These are phyloP conservation scores for Micoletzkya japonica DNA, from an alignment of 2,888 invertebrate species.

Conservation along the genomic window DNA sequence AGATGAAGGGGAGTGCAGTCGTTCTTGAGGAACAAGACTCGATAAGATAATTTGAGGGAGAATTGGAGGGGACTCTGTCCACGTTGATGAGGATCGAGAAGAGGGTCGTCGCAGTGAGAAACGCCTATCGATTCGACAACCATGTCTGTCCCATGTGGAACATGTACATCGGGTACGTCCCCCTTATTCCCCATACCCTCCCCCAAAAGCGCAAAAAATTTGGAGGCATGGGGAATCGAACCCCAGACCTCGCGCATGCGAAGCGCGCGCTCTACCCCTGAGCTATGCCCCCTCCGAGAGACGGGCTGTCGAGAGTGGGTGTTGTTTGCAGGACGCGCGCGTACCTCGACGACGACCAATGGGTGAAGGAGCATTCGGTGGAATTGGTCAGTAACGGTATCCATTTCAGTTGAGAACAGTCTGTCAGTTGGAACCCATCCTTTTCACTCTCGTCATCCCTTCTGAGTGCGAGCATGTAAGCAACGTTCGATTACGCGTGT, in stretches of 20 bases:
- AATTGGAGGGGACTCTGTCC: constrained; percentile 15
- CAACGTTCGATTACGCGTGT: no score
- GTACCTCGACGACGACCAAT: constrained; percentile 41
- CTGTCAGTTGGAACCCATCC: background rate
- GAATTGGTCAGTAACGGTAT: constrained; percentile 15
- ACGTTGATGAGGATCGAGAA: constrained; percentile 40
- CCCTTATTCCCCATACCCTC: background rate
- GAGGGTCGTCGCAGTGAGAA: constrained; percentile 42
- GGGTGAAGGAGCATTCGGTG: constrained; percentile 37
- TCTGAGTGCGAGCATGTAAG: background rate
- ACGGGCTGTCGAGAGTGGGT: no score
- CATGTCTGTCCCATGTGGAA: constrained; percentile 44
- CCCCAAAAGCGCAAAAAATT: no score
- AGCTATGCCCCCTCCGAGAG: constrained; percentile 57
- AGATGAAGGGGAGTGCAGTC: background rate
- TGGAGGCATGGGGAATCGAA: constrained; percentile 60
- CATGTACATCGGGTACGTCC: constrained; percentile 43
- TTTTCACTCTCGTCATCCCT: constrained; percentile 1
- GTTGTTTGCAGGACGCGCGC: constrained; percentile 17
- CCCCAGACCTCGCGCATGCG: constrained; percentile 63
- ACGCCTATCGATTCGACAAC: constrained; percentile 41
- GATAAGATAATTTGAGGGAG: background rate
- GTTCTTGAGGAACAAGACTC: background rate
- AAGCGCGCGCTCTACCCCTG: constrained; percentile 64
- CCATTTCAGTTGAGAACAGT: background rate